Percentiles rank a stretch among this genome's conserved stretches.
phyloP scores from a whole-genome alignment of 1,140 invertebrate species.

The Euschistus heros region DNA sequence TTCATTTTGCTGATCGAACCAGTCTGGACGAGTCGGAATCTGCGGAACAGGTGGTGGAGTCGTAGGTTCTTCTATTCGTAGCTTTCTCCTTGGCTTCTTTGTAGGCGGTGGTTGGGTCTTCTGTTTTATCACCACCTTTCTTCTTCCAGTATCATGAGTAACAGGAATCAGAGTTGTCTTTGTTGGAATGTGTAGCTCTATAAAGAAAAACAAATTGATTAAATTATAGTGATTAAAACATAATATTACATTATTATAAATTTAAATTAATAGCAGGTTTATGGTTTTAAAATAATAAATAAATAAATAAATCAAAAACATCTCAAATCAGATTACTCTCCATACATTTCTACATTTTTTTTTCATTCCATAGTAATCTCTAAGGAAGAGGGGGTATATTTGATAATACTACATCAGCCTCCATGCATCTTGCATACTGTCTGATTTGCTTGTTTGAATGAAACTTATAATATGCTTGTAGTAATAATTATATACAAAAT shows the following conservation, averaged over 20 bases:
- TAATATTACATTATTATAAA: neutral
- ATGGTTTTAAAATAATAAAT: neutral
- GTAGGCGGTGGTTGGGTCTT: neutral
- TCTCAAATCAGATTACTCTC: too few relatives aligned
- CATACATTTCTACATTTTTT: too few relatives aligned
- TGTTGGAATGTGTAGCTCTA: conserved; percentile 10
- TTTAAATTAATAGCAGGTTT: neutral
- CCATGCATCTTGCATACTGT: too few relatives aligned
- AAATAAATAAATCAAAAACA: neutral
- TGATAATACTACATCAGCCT: too few relatives aligned
- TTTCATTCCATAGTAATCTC: too few relatives aligned
- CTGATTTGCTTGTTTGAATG: too few relatives aligned
- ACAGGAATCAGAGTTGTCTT: neutral
- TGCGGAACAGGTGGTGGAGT: neutral
- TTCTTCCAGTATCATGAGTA: neutral
- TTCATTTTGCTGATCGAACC: neutral
- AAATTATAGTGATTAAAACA: neutral
- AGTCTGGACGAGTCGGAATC: neutral
- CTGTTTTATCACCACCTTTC: neutral
- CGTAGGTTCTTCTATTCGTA: neutral
- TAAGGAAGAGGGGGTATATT: too few relatives aligned
- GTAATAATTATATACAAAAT: too few relatives aligned
- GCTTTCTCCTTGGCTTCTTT: neutral
- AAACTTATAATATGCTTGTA: too few relatives aligned
- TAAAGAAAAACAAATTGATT: neutral